These are phyloP conservation scores for Lasiommata megera DNA, from an alignment of 2,888 invertebrate species.

Conservation along the genomic window DNA sequence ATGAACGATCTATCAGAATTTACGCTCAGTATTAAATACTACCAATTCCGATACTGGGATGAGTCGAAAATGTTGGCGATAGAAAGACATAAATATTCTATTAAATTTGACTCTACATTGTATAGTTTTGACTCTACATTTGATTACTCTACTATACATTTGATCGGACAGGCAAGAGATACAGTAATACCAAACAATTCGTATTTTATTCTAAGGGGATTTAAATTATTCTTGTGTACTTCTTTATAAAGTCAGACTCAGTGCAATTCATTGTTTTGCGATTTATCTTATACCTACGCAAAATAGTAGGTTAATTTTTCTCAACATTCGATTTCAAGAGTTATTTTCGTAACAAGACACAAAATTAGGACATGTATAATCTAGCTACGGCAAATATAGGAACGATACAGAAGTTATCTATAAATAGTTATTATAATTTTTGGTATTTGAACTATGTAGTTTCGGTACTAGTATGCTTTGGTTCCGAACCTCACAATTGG, in stretches of 20 bases:
- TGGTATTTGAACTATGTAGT: no score
- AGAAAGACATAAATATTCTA: no score
- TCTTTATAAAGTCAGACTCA: not conserved
- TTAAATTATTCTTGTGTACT: not conserved
- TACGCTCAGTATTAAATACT: not conserved
- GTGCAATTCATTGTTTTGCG: constrained; percentile 23
- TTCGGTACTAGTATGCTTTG: no score
- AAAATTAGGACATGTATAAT: constrained; percentile 34
- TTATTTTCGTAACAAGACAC: constrained; percentile 33
- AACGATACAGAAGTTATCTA: constrained; percentile 24
- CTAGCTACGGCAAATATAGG: constrained; percentile 30
- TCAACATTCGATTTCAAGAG: constrained; percentile 29
- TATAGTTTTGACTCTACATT: no score
- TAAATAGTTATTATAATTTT: no score
- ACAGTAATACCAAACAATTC: not conserved
- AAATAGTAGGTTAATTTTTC: constrained; percentile 30
- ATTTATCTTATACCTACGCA: constrained; percentile 24
- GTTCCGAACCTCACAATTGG: no score
- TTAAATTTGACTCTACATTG: no score
- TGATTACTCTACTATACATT: no score
- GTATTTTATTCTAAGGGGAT: not conserved
- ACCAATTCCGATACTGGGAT: no score
- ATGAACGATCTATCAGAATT: not conserved
- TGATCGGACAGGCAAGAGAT: no score
- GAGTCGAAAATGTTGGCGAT: no score